Base-by-base conservation (phyloP, 2,888 invertebrate genomes). In the Yponomeuta plumbellus region DNA sequence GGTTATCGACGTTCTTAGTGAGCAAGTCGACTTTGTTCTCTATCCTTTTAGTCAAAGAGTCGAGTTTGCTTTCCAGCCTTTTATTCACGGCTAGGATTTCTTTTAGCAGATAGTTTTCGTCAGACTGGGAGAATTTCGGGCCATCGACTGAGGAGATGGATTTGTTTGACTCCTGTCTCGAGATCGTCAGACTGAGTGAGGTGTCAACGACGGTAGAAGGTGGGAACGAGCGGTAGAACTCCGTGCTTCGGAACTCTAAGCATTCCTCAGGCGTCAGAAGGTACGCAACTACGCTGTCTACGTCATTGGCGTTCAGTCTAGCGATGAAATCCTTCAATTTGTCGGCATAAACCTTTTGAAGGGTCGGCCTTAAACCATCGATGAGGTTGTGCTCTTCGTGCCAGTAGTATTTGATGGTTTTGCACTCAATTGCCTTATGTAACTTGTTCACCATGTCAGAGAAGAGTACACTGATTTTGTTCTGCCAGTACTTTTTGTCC, bases 371-470 rank as follows among this genome's bases (percentile, higher is more conserved):
- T 2, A 92, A 69, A 10, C 80, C 74, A 1, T 76, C 80, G 0
- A 89, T 83, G 13, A 89, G 76, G 68, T 89, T 89, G 68, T 85
- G 80, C 0, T 79, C 73, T 13, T 78, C 68, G 57, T 89, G 79
- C 89, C 89, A 89, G 68, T 80, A 89, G 74, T 85, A 89, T 0
- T 76, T 80, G 17, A 89, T 89, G 6, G 76, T 75, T 66, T 82
- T 83, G 0, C 73, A 69, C 22, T 74, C 70, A 11, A 89, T 70
- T 0, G 86, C 85, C 4, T 71, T 69, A 67, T 82, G 73, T 0
- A 89, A 68, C 52, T 83, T 83, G 52, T 83, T 74, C 0, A 89
- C 79, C 89, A 89, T 89, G 2, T 74, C 74, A 0, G 72, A 74
- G 71, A 85, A 87, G 0, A 82, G 76, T 1, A 78, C 67, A 67